Evolutionary conservation across 2,113 vertebrate genomes (phyloP).

Genomic region (Spheniscus mendiculus): DNA sequence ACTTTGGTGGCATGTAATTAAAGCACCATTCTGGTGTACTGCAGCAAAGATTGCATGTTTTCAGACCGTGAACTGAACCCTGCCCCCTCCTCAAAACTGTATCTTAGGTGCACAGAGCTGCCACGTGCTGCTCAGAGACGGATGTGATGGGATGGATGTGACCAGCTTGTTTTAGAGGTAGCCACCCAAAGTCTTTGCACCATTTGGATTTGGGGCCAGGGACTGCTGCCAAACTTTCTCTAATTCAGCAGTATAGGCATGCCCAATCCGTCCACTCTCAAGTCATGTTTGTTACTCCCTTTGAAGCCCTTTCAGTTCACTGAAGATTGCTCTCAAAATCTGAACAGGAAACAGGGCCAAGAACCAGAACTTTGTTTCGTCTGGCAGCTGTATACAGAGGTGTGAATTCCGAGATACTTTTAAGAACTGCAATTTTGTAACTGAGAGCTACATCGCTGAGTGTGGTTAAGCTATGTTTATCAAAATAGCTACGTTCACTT

Average conservation of each 20-base stretch:
- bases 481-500: fast-evolving
- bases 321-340: background rate
- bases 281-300: background rate
- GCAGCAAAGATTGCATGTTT: background rate
- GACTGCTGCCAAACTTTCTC: background rate
- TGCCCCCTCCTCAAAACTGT: background rate
- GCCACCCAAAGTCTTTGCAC: background rate
- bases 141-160: background rate
- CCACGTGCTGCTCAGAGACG: fast-evolving
- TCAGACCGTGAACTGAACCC: background rate
- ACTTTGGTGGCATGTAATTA: background rate
- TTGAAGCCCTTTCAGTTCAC: background rate
- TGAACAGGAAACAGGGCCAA: background rate
- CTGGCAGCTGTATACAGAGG: background rate
- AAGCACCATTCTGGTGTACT: background rate
- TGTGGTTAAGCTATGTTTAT: background rate
- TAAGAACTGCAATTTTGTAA: background rate
- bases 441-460: background rate
- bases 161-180: background rate
- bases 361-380: background rate
- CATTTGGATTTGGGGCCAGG: background rate
- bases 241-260: background rate
- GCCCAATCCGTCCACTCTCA: too few species aligned
- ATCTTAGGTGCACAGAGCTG: background rate
- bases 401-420: background rate